Percentiles rank a stretch among this genome's conserved stretches.
Evolutionary conservation across 2,888 invertebrate species (phyloP).

Genomic region (Heliconius ethilla): DNA sequence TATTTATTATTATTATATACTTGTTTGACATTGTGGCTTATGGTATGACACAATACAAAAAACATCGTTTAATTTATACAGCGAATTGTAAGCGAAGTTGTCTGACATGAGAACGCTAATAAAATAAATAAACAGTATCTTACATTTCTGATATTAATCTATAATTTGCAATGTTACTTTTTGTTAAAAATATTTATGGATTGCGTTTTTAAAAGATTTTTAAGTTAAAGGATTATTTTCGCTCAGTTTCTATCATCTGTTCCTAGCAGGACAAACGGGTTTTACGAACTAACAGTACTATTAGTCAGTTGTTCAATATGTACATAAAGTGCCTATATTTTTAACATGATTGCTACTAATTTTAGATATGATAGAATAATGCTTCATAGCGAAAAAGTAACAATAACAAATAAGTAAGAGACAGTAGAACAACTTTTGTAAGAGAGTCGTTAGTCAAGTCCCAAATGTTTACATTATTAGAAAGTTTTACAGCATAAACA

Average conservation of each 20-base stretch:
- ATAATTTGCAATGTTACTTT: not conserved
- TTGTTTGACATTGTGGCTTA: slow-evolving; percentile 30
- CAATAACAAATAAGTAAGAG: slow-evolving; percentile 8
- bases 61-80: slow-evolving; percentile 11
- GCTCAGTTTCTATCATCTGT: not conserved
- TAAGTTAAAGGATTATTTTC: not conserved
- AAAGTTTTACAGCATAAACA: slow-evolving; percentile 24
- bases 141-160: not conserved
- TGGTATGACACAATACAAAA: slow-evolving; percentile 10
- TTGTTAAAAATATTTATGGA: not conserved
- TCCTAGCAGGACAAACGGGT: not conserved
- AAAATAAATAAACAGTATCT: slow-evolving; percentile 3
- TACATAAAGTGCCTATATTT: no score
- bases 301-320: not conserved
- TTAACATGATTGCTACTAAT: no score
- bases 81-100: not conserved
- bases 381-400: not conserved
- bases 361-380: not conserved
- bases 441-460: slow-evolving; percentile 26
- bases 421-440: slow-evolving; percentile 26
- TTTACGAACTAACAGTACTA: not conserved
- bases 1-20: slow-evolving; percentile 20
- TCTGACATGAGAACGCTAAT: slow-evolving; percentile 14
- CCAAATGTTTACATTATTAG: slow-evolving; percentile 32
- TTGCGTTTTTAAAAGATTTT: not conserved